Evolutionary conservation across 2,888 invertebrate species (phyloP).

Genomic region (Crematogaster levior): DNA sequence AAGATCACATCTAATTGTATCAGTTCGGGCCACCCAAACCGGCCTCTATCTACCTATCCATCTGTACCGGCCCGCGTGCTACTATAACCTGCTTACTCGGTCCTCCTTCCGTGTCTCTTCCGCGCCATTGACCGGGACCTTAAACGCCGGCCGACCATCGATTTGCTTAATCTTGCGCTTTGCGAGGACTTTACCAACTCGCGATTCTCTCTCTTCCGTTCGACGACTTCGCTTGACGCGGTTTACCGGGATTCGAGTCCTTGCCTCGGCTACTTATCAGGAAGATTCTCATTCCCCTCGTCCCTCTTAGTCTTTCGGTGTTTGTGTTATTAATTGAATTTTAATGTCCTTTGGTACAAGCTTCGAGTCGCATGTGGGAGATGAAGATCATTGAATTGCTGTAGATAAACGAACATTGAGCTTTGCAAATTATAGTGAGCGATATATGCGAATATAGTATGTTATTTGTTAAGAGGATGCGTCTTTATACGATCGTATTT

Average conservation of each 20-base stretch:
- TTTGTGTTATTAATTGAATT: constrained; percentile 53
- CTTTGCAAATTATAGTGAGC: background rate
- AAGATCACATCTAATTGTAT: constrained; percentile 86
- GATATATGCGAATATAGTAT: background rate
- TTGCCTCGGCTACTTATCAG: constrained; percentile 68
- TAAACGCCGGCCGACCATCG: constrained; percentile 79
- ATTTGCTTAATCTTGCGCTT: constrained; percentile 81
- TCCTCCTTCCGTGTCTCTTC: constrained; percentile 80
- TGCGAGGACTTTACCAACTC: constrained; percentile 74
- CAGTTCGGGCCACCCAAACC: constrained; percentile 81
- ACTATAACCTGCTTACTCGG: constrained; percentile 76
- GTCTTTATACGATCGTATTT: constrained; percentile 30
- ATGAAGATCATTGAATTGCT: constrained; percentile 13
- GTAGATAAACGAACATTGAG: background rate
- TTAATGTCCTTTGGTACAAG: constrained; percentile 11
- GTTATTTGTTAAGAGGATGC: constrained; percentile 8
- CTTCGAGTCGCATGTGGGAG: background rate
- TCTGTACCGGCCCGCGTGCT: constrained; percentile 75
- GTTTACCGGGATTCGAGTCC: constrained; percentile 67
- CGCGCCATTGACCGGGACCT: constrained; percentile 84
- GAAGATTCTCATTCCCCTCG: constrained; percentile 43
- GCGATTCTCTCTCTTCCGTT: constrained; percentile 64
- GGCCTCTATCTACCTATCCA: constrained; percentile 83
- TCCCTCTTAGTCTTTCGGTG: constrained; percentile 34
- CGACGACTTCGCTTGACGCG: constrained; percentile 65